Evolutionary conservation across 1,140 invertebrate genomes (phyloP).

Genomic region (Caenorhabditis briggsae): DNA sequence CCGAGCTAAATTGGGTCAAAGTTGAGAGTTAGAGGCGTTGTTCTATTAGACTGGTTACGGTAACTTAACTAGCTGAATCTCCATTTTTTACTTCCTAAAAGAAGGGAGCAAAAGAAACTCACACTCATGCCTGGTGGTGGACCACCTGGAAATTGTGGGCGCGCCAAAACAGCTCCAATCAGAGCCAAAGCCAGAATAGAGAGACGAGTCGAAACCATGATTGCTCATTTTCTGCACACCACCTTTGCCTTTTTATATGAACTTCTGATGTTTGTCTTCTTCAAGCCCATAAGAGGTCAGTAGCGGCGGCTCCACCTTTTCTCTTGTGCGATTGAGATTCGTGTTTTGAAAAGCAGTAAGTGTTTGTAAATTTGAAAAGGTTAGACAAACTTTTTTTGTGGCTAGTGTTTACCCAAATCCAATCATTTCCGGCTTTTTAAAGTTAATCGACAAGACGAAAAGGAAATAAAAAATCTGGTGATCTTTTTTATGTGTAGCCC

Average conservation of each 20-base stretch:
- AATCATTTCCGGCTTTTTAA: too few species aligned
- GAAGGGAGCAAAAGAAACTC: neutral
- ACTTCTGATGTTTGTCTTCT: neutral
- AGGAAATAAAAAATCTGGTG: neutral
- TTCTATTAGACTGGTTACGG: too few species aligned
- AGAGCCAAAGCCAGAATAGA: slow-evolving; percentile 16
- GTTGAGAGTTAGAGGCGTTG: too few species aligned
- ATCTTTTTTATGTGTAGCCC: neutral
- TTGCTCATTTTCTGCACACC: neutral
- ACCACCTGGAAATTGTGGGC: slow-evolving; percentile 40
- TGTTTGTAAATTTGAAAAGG: too few species aligned
- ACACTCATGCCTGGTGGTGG: slow-evolving; percentile 48
- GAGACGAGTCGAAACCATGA: neutral
- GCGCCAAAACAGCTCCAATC: slow-evolving; percentile 1
- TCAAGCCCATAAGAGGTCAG: neutral
- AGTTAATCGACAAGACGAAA: neutral
- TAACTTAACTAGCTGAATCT: neutral
- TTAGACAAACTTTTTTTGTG: too few species aligned
- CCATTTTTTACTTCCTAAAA: neutral
- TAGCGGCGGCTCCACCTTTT: neutral
- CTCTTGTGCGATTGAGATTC: neutral
- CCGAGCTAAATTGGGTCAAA: too few species aligned
- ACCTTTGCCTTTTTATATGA: neutral
- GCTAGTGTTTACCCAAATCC: too few species aligned
- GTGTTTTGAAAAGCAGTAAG: too few species aligned